phyloP scores from a whole-genome alignment of 2,797 vertebrate genomes.

The Zenarchopterus dispar region DNA sequence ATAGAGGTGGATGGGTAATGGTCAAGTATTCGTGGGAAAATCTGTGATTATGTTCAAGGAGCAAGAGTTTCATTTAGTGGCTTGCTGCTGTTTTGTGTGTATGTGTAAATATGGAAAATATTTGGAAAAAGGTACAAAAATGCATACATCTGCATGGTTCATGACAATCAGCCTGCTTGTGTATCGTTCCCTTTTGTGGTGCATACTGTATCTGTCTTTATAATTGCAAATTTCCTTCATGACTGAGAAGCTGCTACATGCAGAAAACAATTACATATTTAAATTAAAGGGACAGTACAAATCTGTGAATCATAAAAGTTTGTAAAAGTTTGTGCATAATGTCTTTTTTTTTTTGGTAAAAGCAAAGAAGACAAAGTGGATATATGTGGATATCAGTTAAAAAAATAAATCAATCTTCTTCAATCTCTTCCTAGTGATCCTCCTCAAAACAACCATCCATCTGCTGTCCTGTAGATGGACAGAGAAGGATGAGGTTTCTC shows the following conservation, averaged over 20 bases:
- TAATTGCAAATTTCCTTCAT: neutral
- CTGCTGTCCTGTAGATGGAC: too few species aligned
- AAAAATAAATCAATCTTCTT: neutral
- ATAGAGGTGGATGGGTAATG: too few species aligned
- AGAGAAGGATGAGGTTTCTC: too few species aligned
- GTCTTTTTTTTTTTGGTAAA: neutral
- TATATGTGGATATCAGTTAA: neutral
- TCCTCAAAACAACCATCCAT: too few species aligned
- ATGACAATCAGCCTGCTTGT: neutral
- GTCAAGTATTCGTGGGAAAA: too few species aligned
- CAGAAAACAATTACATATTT: neutral
- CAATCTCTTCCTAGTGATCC: too few species aligned
- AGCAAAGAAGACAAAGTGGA: neutral
- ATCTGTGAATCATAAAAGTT: neutral
- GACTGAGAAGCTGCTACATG: neutral
- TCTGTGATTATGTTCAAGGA: too few species aligned
- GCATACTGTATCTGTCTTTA: neutral
- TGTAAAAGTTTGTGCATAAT: neutral
- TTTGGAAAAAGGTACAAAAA: conserved; percentile 7
- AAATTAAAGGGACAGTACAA: neutral
- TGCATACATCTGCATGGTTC: neutral
- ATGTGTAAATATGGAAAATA: neutral
- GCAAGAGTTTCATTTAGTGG: too few species aligned
- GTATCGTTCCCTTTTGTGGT: neutral
- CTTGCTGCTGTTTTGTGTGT: too few species aligned